Evolutionary conservation across 2,113 vertebrate species (phyloP).

Genomic region (Atherinomorus stipes): DNA sequence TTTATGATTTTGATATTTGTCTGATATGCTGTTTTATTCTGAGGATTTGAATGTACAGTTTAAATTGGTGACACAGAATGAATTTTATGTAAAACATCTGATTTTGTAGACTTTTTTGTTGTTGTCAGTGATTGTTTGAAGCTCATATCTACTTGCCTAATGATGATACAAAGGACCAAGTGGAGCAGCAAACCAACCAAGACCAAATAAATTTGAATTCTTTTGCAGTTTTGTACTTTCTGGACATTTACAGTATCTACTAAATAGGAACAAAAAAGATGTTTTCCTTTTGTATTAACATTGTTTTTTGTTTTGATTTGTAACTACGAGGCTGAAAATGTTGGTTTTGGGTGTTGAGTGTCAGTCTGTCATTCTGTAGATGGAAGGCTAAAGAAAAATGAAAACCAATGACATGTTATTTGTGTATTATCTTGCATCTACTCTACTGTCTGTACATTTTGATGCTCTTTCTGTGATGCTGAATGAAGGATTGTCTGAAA

Average conservation of each 20-base stretch:
- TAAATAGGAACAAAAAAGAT: no score
- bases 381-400: slow-evolving; percentile 14
- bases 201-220: neutral
- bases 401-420: no score
- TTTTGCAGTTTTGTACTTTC: slow-evolving; percentile 1
- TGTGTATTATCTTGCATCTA: no score
- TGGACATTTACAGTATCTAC: neutral
- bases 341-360: no score
- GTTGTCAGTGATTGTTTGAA: slow-evolving; percentile 3
- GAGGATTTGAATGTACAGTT: slow-evolving; percentile 6
- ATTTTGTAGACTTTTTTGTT: neutral
- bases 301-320: no score
- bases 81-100: neutral
- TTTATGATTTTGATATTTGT: slow-evolving; percentile 14
- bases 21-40: neutral
- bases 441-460: neutral
- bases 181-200: slow-evolving; percentile 26
- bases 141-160: neutral
- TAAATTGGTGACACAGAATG: neutral
- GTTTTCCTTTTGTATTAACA: no score
- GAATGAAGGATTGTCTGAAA: slow-evolving; percentile 15
- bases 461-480: neutral
- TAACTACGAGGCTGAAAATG: no score
- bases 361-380: no score
- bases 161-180: neutral